Conservation (phyloP, 2,888 invertebrate species). For the Eilema caniola region DNA sequence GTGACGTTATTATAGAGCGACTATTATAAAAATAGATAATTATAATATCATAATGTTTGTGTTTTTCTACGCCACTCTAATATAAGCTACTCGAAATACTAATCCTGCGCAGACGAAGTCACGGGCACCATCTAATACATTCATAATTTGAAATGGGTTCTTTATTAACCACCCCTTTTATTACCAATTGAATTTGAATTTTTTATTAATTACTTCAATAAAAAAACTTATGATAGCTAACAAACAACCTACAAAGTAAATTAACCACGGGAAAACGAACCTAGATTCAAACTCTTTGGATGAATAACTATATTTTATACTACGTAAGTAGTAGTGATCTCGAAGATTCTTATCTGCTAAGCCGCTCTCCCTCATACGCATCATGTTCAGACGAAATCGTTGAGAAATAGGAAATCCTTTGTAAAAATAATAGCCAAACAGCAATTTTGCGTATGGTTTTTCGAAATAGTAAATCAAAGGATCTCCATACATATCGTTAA, state of each 20-base stretch:
- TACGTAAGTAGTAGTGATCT: constrained; percentile 20
- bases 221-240: constrained; percentile 30
- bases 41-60: too few relatives aligned
- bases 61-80: too few relatives aligned
- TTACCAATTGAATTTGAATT: background rate
- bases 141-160: too few relatives aligned
- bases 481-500: constrained; percentile 38
- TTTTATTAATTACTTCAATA: constrained; percentile 24
- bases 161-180: background rate
- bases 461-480: constrained; percentile 32
- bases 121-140: too few relatives aligned
- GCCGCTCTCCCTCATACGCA: constrained; percentile 27
- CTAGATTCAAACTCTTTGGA: constrained; percentile 35
- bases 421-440: constrained; percentile 19
- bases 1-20: too few relatives aligned
- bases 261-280: constrained; percentile 39
- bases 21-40: too few relatives aligned
- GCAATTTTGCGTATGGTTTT: constrained; percentile 17
- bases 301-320: constrained; percentile 24
- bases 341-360: constrained; percentile 18
- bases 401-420: constrained; percentile 24
- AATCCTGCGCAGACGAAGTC: too few relatives aligned
- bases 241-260: constrained; percentile 33
- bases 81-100: too few relatives aligned
- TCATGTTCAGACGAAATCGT: constrained; percentile 13